Conservation (phyloP, 2,113 vertebrate species). For the Aspidoscelis tigris region DNA sequence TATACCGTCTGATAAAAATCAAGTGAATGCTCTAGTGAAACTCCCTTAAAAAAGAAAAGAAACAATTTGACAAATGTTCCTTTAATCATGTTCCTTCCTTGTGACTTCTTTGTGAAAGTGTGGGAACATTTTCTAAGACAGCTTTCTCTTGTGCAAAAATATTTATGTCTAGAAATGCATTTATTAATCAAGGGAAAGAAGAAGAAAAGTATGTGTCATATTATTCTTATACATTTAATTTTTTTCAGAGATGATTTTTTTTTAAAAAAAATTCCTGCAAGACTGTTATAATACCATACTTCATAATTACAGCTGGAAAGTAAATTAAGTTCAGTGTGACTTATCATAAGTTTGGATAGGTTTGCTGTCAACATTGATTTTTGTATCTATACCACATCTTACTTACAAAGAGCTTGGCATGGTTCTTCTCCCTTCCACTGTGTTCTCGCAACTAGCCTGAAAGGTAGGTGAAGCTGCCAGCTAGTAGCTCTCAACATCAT, state of each 20-base stretch:
- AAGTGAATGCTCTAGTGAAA: constrained; percentile 32
- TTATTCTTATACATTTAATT: background rate
- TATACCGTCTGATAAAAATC: constrained; percentile 48
- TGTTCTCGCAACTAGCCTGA: too few relatives aligned
- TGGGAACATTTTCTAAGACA: background rate
- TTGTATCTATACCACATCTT: too few relatives aligned
- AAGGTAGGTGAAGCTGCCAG: too few relatives aligned
- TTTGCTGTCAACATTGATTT: too few relatives aligned
- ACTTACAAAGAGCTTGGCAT: too few relatives aligned
- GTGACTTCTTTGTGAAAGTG: background rate
- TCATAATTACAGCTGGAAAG: too few relatives aligned
- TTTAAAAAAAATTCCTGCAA: too few relatives aligned
- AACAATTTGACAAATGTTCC: background rate
- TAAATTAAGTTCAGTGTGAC: background rate
- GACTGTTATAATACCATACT: too few relatives aligned
- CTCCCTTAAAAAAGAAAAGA: background rate
- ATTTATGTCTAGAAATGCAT: background rate
- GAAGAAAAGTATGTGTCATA: constrained; percentile 14
- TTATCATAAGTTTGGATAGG: background rate
- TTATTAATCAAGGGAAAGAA: constrained; percentile 8
- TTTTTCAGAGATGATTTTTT: background rate
- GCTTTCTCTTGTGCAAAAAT: constrained; percentile 32
- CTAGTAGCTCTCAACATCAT: too few relatives aligned
- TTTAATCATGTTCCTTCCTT: background rate
- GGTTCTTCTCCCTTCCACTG: too few relatives aligned